Conservation (phyloP, 1,140 invertebrate species). For the Euglossa dilemma region DNA sequence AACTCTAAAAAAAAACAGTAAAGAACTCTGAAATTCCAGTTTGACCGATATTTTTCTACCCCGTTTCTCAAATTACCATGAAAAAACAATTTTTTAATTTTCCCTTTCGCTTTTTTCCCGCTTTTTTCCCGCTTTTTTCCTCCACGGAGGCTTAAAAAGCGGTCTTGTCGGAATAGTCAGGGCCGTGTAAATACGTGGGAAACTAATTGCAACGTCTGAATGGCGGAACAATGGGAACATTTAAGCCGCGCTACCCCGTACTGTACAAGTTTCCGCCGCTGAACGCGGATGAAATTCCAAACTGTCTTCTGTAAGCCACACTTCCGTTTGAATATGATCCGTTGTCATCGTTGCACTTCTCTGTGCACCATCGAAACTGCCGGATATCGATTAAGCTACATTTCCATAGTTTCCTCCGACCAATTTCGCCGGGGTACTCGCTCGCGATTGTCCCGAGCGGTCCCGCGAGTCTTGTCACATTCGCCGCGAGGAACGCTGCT, state of each 20-base stretch:
- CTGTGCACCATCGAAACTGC: slow-evolving; percentile 27
- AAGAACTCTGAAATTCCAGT: too few species aligned
- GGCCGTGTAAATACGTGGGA: slow-evolving; percentile 34
- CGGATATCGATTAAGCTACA: slow-evolving; percentile 45
- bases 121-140: too few species aligned
- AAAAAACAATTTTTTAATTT: too few species aligned
- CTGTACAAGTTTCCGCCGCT: slow-evolving; percentile 21
- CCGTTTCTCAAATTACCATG: too few species aligned
- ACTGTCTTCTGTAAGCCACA: slow-evolving; percentile 50
- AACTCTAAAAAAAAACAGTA: too few species aligned
- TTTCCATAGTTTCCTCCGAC: slow-evolving; percentile 43
- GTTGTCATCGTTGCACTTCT: neutral
- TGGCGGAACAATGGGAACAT: slow-evolving; percentile 42
- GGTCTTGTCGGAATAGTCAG: neutral
- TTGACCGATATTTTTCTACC: too few species aligned
- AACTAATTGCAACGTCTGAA: slow-evolving; percentile 51
- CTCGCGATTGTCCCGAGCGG: neutral
- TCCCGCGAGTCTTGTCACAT: neutral
- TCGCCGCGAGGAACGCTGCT: neutral
- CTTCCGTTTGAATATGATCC: slow-evolving; percentile 58
- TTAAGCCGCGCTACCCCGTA: slow-evolving; percentile 29
- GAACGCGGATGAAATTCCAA: slow-evolving; percentile 51
- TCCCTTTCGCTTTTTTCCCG: too few species aligned
- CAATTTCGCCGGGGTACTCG: slow-evolving; percentile 11
- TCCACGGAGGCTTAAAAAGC: neutral